phyloP scores from a whole-genome alignment of 1,140 invertebrate species.

The Brachionus asplanchnoidis region DNA sequence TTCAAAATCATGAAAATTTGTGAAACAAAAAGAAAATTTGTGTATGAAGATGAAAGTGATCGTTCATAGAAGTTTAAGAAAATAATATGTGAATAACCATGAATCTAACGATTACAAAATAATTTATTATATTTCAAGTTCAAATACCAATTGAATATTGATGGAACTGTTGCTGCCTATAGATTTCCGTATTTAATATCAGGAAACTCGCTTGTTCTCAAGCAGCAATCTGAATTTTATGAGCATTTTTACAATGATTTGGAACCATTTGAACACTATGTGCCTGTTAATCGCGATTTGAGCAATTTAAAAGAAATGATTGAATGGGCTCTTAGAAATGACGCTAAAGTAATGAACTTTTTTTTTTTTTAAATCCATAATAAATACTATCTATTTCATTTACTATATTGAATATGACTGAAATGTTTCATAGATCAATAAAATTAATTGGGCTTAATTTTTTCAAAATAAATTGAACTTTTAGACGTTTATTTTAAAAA shows the following conservation, averaged over 20 bases:
- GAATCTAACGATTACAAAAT: no score
- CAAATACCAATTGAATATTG: constrained; percentile 88
- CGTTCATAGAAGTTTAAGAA: no score
- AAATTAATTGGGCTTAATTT: neutral
- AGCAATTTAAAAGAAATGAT: constrained; percentile 74
- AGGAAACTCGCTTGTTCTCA: constrained; percentile 78
- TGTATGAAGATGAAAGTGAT: no score
- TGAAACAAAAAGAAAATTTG: no score
- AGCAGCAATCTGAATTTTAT: constrained; percentile 85
- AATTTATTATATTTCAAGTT: constrained; percentile 62
- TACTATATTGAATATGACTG: neutral
- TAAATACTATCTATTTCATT: neutral
- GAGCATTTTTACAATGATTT: constrained; percentile 85
- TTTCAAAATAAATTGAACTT: neutral
- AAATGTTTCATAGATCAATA: neutral
- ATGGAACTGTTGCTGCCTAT: constrained; percentile 93
- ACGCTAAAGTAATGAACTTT: constrained; percentile 59
- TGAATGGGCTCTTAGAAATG: constrained; percentile 73
- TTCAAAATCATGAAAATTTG: no score
- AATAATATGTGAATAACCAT: no score
- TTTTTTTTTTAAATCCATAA: neutral
- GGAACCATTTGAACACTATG: constrained; percentile 71
- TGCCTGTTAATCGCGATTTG: constrained; percentile 74
- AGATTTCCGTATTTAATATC: constrained; percentile 82
- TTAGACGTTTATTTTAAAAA: neutral